These are phyloP conservation scores for Homarus gammarus DNA, from an alignment of 2,888 invertebrate species.

Conservation along the genomic window DNA sequence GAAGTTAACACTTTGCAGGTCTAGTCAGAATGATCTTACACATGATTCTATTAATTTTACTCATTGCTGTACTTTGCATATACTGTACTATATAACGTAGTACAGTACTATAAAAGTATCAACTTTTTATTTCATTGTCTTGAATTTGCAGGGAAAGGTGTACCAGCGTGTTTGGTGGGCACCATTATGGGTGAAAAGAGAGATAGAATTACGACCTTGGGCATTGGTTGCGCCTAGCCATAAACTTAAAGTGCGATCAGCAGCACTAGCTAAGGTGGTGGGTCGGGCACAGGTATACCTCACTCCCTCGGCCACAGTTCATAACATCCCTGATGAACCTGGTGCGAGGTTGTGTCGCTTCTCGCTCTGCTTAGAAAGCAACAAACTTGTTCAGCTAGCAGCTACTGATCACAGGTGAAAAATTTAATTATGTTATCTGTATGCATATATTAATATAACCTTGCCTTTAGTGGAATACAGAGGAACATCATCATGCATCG, in stretches of 20 bases:
- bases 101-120: background rate
- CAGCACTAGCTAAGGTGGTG: conserved; percentile 22
- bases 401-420: conserved; percentile 86
- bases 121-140: background rate
- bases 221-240: conserved; percentile 41
- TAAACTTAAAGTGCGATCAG: conserved; percentile 36
- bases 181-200: conserved; percentile 70
- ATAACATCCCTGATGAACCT: conserved; percentile 79
- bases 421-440: no score
- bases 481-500: no score
- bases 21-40: no score
- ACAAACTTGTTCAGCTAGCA: conserved; percentile 85
- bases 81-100: no score
- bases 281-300: conserved; percentile 81
- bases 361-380: conserved; percentile 85
- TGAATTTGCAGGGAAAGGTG: conserved; percentile 64
- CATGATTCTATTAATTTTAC: no score
- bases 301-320: conserved; percentile 78
- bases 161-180: conserved; percentile 72
- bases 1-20: no score
- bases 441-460: no score
- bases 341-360: conserved; percentile 82
- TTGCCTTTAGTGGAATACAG: no score
- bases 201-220: conserved; percentile 72
- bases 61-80: no score